phyloP scores from a whole-genome alignment of 2,888 invertebrate species.

The Labia minor region DNA sequence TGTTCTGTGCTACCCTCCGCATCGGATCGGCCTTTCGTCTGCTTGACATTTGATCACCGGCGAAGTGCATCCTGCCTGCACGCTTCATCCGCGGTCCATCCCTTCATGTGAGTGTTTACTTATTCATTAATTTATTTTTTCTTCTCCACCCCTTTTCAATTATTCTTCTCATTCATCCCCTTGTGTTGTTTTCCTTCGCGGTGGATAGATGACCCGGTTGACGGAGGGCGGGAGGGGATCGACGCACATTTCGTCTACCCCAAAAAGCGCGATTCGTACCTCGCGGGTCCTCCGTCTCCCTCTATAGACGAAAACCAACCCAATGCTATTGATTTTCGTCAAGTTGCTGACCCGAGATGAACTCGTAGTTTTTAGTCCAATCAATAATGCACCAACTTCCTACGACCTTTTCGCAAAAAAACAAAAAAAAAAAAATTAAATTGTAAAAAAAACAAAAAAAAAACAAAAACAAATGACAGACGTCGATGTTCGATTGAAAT shows the following conservation, averaged over 20 bases:
- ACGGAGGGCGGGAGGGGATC: too few species aligned
- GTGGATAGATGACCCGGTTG: too few species aligned
- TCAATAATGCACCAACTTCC: slow-evolving; percentile 4
- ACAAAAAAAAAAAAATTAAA: too few species aligned
- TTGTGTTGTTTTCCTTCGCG: too few species aligned
- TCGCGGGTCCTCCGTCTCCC: slow-evolving; percentile 1
- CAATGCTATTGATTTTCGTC: slow-evolving; percentile 1
- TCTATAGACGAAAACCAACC: not conserved
- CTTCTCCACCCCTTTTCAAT: not conserved
- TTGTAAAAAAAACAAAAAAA: too few species aligned
- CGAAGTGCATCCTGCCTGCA: not conserved
- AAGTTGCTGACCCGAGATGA: slow-evolving; percentile 13
- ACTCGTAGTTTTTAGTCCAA: not conserved
- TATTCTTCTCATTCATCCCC: too few species aligned
- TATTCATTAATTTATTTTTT: not conserved
- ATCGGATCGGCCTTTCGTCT: not conserved
- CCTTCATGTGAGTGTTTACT: not conserved
- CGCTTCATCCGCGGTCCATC: not conserved
- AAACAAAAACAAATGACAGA: too few species aligned
- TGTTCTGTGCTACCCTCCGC: not conserved
- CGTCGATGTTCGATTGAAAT: too few species aligned
- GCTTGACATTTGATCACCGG: not conserved
- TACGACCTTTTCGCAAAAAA: not conserved
- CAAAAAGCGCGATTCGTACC: not conserved
- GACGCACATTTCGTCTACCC: too few species aligned